Conservation (phyloP, 92 coral and sea anemone genomes). For the Zoanthus gigantus region DNA sequence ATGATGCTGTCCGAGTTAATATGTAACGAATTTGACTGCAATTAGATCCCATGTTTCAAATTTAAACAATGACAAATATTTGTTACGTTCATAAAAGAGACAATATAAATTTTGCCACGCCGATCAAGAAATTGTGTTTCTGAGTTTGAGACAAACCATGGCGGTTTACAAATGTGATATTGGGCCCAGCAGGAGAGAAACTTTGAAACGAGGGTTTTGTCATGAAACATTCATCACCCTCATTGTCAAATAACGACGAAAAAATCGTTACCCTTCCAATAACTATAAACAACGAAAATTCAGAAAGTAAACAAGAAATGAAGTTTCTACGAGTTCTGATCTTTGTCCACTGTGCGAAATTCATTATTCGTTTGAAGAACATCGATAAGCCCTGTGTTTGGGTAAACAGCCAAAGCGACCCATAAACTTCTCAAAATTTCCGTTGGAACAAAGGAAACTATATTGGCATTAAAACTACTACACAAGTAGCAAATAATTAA, state of each 20-base stretch:
- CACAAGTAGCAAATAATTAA: conserved; percentile 33
- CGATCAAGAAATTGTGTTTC: background rate
- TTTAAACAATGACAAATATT: conserved; percentile 37
- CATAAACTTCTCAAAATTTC: conserved; percentile 25
- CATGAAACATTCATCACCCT: conserved; percentile 62
- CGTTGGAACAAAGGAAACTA: conserved; percentile 9
- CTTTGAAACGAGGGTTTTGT: background rate
- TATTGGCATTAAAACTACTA: conserved; percentile 25
- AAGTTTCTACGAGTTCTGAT: conserved; percentile 19
- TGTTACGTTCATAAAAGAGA: conserved; percentile 24
- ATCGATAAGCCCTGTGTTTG: conserved; percentile 18
- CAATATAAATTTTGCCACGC: background rate
- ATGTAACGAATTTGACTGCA: conserved; percentile 5
- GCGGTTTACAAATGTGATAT: background rate
- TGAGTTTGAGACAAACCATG: background rate
- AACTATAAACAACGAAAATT: conserved; percentile 34
- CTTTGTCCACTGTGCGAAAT: background rate
- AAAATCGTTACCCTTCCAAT: conserved; percentile 23
- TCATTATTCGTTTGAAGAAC: background rate
- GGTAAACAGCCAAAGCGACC: conserved; percentile 9
- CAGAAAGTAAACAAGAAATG: conserved; percentile 15
- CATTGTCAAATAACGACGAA: background rate
- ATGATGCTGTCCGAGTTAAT: background rate
- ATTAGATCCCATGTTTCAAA: background rate
- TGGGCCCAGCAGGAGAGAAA: conserved; percentile 11